Evolutionary conservation across 2,797 vertebrate species (phyloP).

Genomic region (Coendou prehensilis): DNA sequence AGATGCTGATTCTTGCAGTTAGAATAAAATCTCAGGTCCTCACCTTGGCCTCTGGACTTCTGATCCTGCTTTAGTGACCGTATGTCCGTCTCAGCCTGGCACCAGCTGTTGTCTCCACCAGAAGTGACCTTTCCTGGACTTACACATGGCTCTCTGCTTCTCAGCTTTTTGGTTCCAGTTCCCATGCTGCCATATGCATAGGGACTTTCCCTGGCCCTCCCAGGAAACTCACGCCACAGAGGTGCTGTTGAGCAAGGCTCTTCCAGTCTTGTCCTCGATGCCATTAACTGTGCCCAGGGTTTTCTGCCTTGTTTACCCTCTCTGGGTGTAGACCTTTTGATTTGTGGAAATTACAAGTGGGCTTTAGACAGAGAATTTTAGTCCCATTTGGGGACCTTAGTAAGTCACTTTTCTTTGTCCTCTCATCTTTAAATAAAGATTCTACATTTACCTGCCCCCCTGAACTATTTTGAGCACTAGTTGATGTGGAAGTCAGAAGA

Average conservation of each 20-base stretch:
- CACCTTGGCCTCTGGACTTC: background rate
- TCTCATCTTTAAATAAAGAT: background rate
- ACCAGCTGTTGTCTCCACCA: background rate
- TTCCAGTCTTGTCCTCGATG: background rate
- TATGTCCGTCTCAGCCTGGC: background rate
- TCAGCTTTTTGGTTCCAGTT: background rate
- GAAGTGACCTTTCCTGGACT: background rate
- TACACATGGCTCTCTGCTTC: background rate
- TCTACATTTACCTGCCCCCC: background rate
- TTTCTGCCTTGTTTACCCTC: background rate
- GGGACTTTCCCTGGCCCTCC: background rate
- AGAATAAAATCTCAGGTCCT: background rate
- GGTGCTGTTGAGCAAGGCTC: fast-evolving
- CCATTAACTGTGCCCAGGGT: fast-evolving
- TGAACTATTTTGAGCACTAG: background rate
- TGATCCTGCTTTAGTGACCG: background rate
- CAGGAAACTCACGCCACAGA: background rate
- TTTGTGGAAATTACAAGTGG: background rate
- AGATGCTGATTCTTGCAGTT: background rate
- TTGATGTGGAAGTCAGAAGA: background rate
- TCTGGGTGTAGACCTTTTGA: background rate
- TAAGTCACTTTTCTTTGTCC: background rate
- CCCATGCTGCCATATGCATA: fast-evolving
- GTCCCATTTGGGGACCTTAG: background rate
- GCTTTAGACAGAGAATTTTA: background rate